A percentile compares a stretch with the other conserved stretches of the same genome.
phyloP scores from a whole-genome alignment of 2,888 invertebrate genomes.

The Tetragonula carbonaria region DNA sequence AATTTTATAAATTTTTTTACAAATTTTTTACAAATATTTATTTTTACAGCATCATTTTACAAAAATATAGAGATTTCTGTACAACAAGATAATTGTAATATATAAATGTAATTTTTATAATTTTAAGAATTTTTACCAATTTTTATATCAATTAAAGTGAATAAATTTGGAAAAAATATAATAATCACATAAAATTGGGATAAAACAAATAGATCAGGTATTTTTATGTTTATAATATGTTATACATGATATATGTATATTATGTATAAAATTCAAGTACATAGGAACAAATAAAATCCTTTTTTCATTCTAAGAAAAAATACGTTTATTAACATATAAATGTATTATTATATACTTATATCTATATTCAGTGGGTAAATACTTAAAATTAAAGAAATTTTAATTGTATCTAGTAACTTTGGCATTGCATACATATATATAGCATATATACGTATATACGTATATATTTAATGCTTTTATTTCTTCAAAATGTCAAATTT shows the following conservation, averaged over 20 bases:
- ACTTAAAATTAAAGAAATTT: constrained; percentile 5
- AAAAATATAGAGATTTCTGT: background rate
- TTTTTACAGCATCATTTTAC: background rate
- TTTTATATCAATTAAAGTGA: background rate
- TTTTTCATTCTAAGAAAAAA: constrained; percentile 12
- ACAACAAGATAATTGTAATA: no score
- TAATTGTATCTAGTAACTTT: constrained; percentile 22
- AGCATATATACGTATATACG: background rate
- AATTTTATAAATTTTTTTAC: no score
- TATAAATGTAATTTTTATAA: background rate
- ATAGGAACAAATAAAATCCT: constrained; percentile 33
- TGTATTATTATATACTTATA: constrained; percentile 8
- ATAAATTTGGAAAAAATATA: background rate
- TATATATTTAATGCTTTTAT: background rate
- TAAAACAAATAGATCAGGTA: background rate
- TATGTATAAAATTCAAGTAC: constrained; percentile 21
- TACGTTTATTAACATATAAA: constrained; percentile 28
- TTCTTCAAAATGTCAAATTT: constrained; percentile 19
- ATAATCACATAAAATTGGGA: background rate
- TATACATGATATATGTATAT: background rate
- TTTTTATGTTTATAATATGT: background rate
- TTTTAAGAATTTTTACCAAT: background rate
- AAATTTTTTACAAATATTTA: background rate
- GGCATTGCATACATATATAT: constrained; percentile 7
- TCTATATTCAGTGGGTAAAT: constrained; percentile 4